A percentile compares a stretch with the other conserved stretches of the same genome.
Conservation (phyloP, 2,113 vertebrate genomes). For the Heptranchias perlo region DNA sequence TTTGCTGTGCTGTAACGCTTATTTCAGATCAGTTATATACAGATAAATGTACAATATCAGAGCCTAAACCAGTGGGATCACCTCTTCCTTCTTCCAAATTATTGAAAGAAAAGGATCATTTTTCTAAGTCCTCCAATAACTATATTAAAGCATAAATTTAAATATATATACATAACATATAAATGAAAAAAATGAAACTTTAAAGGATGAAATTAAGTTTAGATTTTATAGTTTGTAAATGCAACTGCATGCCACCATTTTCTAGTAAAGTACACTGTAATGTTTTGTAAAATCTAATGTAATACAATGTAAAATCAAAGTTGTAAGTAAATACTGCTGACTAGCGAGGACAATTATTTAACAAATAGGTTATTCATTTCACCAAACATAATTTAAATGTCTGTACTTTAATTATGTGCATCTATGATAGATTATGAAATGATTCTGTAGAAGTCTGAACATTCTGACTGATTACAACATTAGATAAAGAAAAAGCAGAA, state of each 20-base stretch:
- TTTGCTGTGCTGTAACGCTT: not conserved
- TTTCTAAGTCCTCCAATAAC: not conserved
- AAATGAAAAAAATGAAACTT: not conserved
- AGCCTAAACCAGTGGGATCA: not conserved
- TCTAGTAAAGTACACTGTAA: not conserved
- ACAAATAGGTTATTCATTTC: conserved; percentile 14
- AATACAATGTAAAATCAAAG: not conserved
- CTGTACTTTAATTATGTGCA: not conserved
- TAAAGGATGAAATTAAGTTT: not conserved
- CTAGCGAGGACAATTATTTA: not conserved
- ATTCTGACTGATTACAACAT: conserved; percentile 19
- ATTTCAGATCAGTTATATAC: not conserved
- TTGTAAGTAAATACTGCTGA: not conserved
- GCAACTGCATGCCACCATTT: not conserved
- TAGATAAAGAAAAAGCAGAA: conserved; percentile 31
- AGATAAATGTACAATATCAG: not conserved
- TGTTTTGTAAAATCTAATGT: not conserved
- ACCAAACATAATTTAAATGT: not conserved
- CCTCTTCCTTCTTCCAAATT: not conserved
- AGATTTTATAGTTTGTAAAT: not conserved
- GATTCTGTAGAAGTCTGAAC: not conserved
- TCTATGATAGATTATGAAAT: not conserved
- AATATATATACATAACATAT: not conserved
- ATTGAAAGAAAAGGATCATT: not conserved
- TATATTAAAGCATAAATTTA: not conserved